Base-by-base conservation (phyloP, 2,797 vertebrate species). In the Parotocinclus haroldoi region DNA sequence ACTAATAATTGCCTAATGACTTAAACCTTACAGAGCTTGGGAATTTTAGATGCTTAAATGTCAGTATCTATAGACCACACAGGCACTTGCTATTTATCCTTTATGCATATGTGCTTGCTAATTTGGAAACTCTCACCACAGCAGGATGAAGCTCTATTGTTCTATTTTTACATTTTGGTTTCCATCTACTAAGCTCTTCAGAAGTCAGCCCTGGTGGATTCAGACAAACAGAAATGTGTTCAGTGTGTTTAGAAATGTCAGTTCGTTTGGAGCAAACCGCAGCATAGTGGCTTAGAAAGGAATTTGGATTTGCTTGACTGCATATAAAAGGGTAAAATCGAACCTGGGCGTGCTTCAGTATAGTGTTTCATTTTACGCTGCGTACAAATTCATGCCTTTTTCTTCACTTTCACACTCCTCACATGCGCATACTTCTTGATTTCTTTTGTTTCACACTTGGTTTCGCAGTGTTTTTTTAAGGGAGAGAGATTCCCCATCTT, bases 341-440 rank as follows among this genome's bases (percentile, higher is more conserved):
- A 37, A 13, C 36, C 19, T 10, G 0, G n/a, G 36, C 9, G 36
- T 6, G 8, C 53, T 39, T 53, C 4, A 27, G 27, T 27, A 27
- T 27, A 36, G n/a, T 12, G 19, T 53, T 36, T 53, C n/a, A n/a
- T 46, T 11, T 46, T 46, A 46, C n/a, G 45, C 45, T 11, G 11
- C 12, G 45, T 46, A 46, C 45, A 46, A 12, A 46, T 46, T 46
- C n/a, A 46, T n/a, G 12, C 45, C n/a, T 46, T 46, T 12, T 46
- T 46, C 45, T 46, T 46, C n/a, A 12, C 45, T 46, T 46, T 46
- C 10, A 46, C 45, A 46, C 45, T 46, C 45, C 45, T 11, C 51
- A 53, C 11, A 56, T 57, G 17, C 16, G 9, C 55, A 57, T 40
- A 44, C 42, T 45, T 58, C 42, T 58, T 17, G 13, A 44, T 40